A percentile compares a stretch with the other conserved stretches of the same genome.
phyloP scores from a whole-genome alignment of 2,113 vertebrate species.

The Scopus umbretta region DNA sequence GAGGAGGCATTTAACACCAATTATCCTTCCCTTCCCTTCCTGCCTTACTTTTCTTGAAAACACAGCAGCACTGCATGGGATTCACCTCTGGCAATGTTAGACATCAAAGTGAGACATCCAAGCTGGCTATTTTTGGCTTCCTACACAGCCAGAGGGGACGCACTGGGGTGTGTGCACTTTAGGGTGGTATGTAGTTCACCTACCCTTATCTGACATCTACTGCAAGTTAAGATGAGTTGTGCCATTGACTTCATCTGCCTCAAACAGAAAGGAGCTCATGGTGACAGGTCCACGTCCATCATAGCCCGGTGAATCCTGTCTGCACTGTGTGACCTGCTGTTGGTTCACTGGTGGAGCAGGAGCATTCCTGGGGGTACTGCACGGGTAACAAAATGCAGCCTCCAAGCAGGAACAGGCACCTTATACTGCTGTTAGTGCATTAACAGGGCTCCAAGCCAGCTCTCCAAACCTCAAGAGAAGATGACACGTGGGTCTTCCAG shows the following conservation, averaged over 20 bases:
- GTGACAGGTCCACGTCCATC: rapidly evolving
- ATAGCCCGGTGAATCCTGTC: rapidly evolving
- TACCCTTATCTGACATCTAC: not conserved
- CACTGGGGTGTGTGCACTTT: not conserved
- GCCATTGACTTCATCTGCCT: not conserved
- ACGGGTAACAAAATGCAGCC: rapidly evolving
- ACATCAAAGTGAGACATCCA: not conserved
- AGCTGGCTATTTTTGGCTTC: not conserved
- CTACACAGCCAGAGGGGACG: not conserved
- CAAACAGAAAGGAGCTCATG: rapidly evolving
- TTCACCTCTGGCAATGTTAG: not conserved
- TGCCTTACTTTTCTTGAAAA: not conserved
- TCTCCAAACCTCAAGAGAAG: not conserved
- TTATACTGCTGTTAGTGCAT: rapidly evolving
- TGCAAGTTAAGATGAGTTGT: not conserved
- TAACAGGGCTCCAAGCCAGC: not conserved
- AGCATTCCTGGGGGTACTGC: not conserved
- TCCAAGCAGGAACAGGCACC: not conserved
- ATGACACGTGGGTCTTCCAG: not conserved
- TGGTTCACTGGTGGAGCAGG: not conserved
- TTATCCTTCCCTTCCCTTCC: not conserved
- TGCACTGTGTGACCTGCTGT: not conserved
- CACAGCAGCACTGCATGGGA: not conserved
- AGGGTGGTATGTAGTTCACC: not conserved
- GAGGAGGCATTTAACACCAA: not conserved